These are phyloP conservation scores for Zaprionus davidi DNA, from an alignment of 1,140 invertebrate genomes.

Conservation along the genomic window DNA sequence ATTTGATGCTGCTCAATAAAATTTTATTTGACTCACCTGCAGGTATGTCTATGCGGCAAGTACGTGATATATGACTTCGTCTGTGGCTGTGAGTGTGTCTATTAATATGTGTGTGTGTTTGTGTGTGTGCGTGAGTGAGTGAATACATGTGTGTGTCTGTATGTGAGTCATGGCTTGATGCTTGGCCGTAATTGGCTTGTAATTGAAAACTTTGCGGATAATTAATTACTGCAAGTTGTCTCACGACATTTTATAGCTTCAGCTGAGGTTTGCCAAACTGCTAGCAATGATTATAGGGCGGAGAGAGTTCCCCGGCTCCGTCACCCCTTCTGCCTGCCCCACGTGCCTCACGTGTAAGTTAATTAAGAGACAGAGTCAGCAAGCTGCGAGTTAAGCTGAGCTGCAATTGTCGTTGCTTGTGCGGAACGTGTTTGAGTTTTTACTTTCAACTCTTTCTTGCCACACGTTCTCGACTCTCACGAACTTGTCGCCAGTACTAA, in stretches of 20 bases:
- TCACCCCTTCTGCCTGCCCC: background rate
- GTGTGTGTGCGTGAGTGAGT: background rate
- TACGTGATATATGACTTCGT: constrained; percentile 20
- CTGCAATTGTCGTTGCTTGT: constrained; percentile 31
- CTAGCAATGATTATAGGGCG: constrained; percentile 16
- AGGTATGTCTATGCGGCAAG: constrained; percentile 6
- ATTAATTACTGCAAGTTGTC: constrained; percentile 76
- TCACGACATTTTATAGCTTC: constrained; percentile 74
- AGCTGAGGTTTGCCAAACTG: constrained; percentile 63
- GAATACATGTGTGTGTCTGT: background rate
- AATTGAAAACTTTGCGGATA: constrained; percentile 79
- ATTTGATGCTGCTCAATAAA: constrained; percentile 57
- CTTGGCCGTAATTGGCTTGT: constrained; percentile 68
- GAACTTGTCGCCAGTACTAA: constrained; percentile 1
- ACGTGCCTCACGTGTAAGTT: constrained; percentile 49
- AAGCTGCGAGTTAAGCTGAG: constrained; percentile 28
- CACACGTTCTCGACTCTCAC: constrained; percentile 14
- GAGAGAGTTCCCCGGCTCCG: too few relatives aligned
- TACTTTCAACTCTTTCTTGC: constrained; percentile 15
- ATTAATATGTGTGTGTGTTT: background rate
- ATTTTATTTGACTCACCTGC: constrained; percentile 47
- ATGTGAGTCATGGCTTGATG: constrained; percentile 39
- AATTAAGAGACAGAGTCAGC: constrained; percentile 62
- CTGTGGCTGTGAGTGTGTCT: constrained; percentile 11
- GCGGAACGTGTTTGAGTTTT: constrained; percentile 35